Evolutionary conservation across 2,113 vertebrate genomes (phyloP).

Genomic region (Odobenus rosmarus): DNA sequence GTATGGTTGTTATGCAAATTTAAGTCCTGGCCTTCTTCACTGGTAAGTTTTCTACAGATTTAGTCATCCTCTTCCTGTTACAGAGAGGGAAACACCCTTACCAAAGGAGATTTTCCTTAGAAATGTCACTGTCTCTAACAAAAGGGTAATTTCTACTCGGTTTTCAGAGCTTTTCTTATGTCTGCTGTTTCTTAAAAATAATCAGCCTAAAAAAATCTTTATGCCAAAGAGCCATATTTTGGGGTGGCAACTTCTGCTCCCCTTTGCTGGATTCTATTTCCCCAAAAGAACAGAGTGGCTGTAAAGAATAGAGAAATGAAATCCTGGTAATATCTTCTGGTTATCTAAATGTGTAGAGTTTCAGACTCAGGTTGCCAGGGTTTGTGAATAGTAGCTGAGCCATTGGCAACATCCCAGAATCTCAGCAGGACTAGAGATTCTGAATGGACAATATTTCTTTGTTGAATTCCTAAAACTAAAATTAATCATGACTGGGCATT

Average conservation of each 20-base stretch:
- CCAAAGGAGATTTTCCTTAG: neutral
- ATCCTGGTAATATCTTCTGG: conserved; percentile 1
- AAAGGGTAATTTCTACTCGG: neutral
- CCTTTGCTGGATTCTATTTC: neutral
- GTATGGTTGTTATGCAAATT: neutral
- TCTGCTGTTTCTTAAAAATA: neutral
- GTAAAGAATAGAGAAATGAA: neutral
- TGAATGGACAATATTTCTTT: conserved; percentile 64
- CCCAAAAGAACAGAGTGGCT: neutral
- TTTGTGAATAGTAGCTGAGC: conserved; percentile 10
- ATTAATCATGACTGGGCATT: conserved; percentile 67
- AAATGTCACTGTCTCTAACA: neutral
- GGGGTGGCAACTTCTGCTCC: neutral
- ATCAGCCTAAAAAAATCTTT: neutral
- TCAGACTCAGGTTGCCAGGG: neutral
- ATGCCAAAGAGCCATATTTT: neutral
- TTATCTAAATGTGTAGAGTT: neutral
- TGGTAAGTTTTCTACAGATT: neutral
- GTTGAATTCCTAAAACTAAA: conserved; percentile 56
- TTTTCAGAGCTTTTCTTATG: neutral
- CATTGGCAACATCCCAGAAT: conserved; percentile 42
- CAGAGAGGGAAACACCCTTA: neutral
- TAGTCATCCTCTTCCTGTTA: neutral
- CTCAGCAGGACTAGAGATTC: conserved; percentile 53
- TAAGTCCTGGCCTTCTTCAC: neutral